phyloP scores from a whole-genome alignment of 1,140 invertebrate genomes.

The Platyscapa corneri region DNA sequence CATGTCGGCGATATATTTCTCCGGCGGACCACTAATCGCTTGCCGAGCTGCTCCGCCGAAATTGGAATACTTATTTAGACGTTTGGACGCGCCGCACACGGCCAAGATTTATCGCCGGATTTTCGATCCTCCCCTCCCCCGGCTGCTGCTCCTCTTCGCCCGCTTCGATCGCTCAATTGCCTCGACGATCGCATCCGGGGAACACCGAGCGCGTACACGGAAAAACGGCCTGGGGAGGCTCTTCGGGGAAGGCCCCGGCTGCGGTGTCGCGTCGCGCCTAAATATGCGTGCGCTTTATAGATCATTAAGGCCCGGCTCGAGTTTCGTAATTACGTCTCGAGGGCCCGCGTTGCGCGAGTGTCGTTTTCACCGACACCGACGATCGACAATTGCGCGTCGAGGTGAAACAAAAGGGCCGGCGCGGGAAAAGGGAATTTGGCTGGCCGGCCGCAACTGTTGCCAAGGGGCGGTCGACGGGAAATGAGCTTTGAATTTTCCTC shows the following conservation, averaged over 20 bases:
- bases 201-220: neutral
- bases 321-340: neutral
- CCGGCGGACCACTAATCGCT: constrained; percentile 71
- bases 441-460: no score
- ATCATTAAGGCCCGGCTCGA: neutral
- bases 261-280: no score
- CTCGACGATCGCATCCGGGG: no score
- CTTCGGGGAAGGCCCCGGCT: no score
- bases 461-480: neutral
- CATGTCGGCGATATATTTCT: constrained; percentile 75
- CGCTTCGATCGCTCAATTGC: neutral
- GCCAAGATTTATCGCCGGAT: constrained; percentile 27
- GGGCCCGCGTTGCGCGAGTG: neutral
- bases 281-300: neutral
- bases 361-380: no score
- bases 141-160: neutral
- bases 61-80: constrained; percentile 75
- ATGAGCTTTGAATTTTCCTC: constrained; percentile 29
- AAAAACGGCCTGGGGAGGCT: neutral
- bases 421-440: no score
- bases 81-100: constrained; percentile 58
- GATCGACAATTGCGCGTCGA: no score
- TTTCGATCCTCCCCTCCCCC: neutral
- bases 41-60: constrained; percentile 73
- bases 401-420: no score